phyloP scores from a whole-genome alignment of 2,888 invertebrate genomes.

The Cephus rjabovi region DNA sequence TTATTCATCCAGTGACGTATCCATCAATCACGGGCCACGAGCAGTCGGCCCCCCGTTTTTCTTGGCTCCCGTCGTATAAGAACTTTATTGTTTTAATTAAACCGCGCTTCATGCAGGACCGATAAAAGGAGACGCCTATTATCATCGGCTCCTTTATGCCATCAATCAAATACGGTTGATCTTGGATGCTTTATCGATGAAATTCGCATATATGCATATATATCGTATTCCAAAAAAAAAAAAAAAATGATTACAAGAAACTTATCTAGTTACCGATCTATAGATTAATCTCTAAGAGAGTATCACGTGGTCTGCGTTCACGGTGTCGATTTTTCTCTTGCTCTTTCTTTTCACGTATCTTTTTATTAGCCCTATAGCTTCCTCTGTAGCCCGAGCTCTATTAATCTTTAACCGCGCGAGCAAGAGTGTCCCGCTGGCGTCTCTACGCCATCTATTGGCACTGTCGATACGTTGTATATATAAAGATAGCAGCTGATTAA shows the following conservation, averaged over 20 bases:
- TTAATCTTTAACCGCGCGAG: background rate
- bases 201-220: background rate
- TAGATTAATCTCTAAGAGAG: background rate
- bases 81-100: conserved; percentile 9
- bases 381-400: background rate
- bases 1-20: conserved; percentile 4
- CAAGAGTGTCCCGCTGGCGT: background rate
- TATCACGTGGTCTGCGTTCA: background rate
- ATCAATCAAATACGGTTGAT: background rate
- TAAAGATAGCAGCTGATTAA: too few relatives aligned
- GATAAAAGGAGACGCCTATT: background rate
- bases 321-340: background rate
- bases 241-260: background rate
- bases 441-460: background rate
- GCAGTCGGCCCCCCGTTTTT: background rate
- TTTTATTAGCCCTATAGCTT: background rate
- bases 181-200: background rate
- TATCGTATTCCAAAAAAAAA: too few relatives aligned
- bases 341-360: background rate
- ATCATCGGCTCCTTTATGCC: background rate
- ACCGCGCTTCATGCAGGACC: background rate
- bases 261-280: background rate
- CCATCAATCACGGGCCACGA: conserved; percentile 5
- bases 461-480: background rate
- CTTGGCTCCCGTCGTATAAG: background rate